phyloP scores from a whole-genome alignment of 2,797 vertebrate species.

The Mormyrops boulengeri region DNA sequence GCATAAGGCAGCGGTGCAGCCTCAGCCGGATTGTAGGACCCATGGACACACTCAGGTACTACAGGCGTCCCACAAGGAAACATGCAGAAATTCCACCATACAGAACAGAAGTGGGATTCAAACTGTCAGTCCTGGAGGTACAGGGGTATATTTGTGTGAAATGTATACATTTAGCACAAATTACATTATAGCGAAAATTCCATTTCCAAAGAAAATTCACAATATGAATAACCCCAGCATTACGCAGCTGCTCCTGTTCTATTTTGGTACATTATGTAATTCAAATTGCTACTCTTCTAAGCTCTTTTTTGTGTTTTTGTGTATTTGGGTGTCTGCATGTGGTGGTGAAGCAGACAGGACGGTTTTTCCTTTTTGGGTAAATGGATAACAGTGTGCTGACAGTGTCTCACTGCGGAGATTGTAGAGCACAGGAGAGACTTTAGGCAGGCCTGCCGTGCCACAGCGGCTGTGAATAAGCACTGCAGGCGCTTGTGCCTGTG shows the following conservation, averaged over 20 bases:
- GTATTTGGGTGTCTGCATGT: conserved; percentile 14
- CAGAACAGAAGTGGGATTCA: background rate
- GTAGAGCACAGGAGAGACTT: background rate
- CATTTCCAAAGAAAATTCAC: background rate
- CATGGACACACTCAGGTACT: background rate
- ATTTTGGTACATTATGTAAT: background rate
- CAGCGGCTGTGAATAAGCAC: background rate
- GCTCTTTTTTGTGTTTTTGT: background rate
- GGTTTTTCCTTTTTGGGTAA: background rate
- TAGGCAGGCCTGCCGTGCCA: no score
- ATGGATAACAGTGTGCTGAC: background rate
- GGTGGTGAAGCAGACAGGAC: background rate
- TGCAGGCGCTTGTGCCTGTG: conserved; percentile 23
- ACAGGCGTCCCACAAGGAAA: background rate
- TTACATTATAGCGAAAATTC: background rate
- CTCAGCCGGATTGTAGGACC: background rate
- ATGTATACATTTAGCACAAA: background rate
- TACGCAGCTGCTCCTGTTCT: background rate
- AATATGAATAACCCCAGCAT: background rate
- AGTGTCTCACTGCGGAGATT: background rate
- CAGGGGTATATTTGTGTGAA: background rate
- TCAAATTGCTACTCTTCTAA: background rate
- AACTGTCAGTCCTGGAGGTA: background rate
- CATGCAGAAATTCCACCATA: background rate
- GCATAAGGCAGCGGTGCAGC: background rate